phyloP scores from a whole-genome alignment of 2,888 invertebrate species.

The Phasia obesa region DNA sequence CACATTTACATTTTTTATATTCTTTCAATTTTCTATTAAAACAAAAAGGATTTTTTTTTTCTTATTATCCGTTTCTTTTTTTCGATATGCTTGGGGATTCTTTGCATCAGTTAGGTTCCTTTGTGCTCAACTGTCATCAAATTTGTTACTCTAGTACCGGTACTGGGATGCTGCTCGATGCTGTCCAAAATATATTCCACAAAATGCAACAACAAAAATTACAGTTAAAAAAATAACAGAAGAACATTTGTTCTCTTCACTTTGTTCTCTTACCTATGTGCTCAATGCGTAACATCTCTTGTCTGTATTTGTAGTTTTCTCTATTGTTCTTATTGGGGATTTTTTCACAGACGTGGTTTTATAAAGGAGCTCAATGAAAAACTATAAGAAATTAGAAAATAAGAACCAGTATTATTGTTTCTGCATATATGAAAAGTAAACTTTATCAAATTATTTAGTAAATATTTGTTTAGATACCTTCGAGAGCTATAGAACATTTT shows the following conservation, averaged over 20 bases:
- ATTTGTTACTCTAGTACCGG: too few species aligned
- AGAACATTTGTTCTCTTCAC: conserved; percentile 30
- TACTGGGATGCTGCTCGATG: conserved; percentile 21
- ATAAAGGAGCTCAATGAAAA: too few species aligned
- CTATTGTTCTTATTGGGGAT: conserved; percentile 57
- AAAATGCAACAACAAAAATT: too few species aligned
- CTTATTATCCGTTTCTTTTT: conserved; percentile 39
- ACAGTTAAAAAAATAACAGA: conserved; percentile 37
- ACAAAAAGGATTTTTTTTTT: too few species aligned
- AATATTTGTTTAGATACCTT: too few species aligned
- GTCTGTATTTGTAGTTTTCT: conserved; percentile 55
- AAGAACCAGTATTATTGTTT: too few species aligned
- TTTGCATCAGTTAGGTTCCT: conserved; percentile 67
- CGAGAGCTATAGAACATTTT: too few species aligned
- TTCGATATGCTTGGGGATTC: conserved; percentile 48
- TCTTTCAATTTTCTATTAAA: conserved; percentile 1
- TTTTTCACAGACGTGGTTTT: conserved; percentile 43
- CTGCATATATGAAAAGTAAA: too few species aligned
- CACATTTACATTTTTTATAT: conserved; percentile 23
- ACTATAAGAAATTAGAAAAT: too few species aligned
- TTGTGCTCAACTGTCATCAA: conserved; percentile 70
- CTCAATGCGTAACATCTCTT: too few species aligned
- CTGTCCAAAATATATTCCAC: conserved; percentile 48
- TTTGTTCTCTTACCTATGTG: conserved; percentile 66
- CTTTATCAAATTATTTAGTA: too few species aligned